Evolutionary conservation across 2,113 vertebrate genomes (phyloP).

Genomic region (Speoplatyrhinus poulsoni): DNA sequence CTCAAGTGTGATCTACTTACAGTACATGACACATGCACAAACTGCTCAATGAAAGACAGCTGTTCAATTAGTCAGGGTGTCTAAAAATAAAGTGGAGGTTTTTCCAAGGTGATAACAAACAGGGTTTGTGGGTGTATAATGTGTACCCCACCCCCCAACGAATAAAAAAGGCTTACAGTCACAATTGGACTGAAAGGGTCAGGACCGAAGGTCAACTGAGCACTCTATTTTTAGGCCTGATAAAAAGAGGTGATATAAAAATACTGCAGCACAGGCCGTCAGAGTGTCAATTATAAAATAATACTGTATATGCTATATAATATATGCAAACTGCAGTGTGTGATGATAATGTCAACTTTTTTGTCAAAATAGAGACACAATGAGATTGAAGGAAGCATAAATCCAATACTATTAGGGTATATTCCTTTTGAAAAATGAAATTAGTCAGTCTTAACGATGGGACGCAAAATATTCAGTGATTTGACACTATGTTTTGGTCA

Average conservation of each 20-base stretch:
- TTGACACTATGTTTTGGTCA: too few relatives aligned
- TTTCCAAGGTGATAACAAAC: slow-evolving; percentile 56
- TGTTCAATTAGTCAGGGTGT: slow-evolving; percentile 60
- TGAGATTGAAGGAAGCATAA: too few relatives aligned
- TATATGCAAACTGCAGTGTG: neutral
- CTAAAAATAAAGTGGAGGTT: slow-evolving; percentile 71
- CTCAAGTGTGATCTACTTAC: slow-evolving; percentile 76
- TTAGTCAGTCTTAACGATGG: too few relatives aligned
- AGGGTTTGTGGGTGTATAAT: slow-evolving; percentile 25
- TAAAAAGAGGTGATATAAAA: slow-evolving; percentile 62
- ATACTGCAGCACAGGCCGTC: slow-evolving; percentile 44
- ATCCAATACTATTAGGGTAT: too few relatives aligned
- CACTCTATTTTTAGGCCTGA: slow-evolving; percentile 74
- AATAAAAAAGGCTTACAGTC: slow-evolving; percentile 39
- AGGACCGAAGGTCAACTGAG: slow-evolving; percentile 53
- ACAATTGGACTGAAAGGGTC: slow-evolving; percentile 43
- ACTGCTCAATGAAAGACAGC: slow-evolving; percentile 41
- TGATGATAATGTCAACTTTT: slow-evolving; percentile 10
- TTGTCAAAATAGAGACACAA: too few relatives aligned
- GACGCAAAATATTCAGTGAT: too few relatives aligned
- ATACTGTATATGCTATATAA: slow-evolving; percentile 7
- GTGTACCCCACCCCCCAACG: neutral
- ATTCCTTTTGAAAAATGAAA: too few relatives aligned
- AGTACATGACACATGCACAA: slow-evolving; percentile 58
- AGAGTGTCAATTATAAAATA: slow-evolving; percentile 20